Conservation (phyloP, 2,888 invertebrate species). For the Nomada ferruginata region DNA sequence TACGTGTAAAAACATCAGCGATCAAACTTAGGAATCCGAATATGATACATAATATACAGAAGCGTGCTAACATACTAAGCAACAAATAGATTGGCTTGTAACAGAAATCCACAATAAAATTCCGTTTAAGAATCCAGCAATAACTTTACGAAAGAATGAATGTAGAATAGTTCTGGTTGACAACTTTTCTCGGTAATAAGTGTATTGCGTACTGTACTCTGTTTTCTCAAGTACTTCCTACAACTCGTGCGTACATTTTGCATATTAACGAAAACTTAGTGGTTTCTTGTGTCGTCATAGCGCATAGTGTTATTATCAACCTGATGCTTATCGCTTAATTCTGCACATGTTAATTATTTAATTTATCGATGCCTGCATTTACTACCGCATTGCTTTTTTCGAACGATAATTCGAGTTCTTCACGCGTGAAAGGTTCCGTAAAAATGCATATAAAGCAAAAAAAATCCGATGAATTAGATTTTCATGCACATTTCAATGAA, state of each 20-base stretch:
- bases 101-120: too few species aligned
- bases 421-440: not conserved
- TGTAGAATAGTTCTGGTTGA: not conserved
- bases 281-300: too few species aligned
- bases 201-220: not conserved
- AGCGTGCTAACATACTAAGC: slow-evolving; percentile 1
- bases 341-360: not conserved
- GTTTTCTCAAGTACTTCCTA: not conserved
- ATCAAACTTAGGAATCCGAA: slow-evolving; percentile 23
- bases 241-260: not conserved
- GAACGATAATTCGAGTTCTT: slow-evolving; percentile 46
- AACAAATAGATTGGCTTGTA: too few species aligned
- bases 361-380: not conserved
- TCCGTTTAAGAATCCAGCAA: too few species aligned
- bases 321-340: not conserved
- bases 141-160: too few species aligned
- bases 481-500: not conserved
- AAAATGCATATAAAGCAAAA: not conserved
- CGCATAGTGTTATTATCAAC: not conserved
- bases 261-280: not conserved
- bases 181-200: not conserved
- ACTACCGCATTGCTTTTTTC: not conserved
- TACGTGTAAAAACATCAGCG: slow-evolving; percentile 31
- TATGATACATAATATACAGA: not conserved
- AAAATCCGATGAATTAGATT: not conserved